Evolutionary conservation across 2,797 vertebrate species (phyloP).

Genomic region (Bufotes viridis): DNA sequence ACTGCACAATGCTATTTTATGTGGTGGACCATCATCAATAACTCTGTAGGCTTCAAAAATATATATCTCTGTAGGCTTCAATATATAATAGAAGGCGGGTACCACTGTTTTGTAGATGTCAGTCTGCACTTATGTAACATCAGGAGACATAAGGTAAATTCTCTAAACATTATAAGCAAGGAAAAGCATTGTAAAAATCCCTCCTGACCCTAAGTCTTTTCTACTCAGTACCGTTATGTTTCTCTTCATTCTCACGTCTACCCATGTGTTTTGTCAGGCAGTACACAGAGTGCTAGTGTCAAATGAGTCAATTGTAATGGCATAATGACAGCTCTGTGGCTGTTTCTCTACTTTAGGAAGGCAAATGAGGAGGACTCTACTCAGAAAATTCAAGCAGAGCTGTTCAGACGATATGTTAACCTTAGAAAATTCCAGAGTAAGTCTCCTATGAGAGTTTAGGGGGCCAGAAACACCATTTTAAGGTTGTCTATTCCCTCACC

Average conservation of each 20-base stretch:
- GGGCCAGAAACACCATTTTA: no score
- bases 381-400: no score
- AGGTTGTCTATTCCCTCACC: no score
- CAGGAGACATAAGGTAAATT: neutral
- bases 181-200: no score
- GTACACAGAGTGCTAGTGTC: neutral
- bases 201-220: neutral
- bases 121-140: neutral
- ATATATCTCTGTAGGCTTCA: no score
- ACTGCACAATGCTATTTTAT: no score
- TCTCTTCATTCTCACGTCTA: constrained; percentile 7
- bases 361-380: neutral
- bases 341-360: neutral
- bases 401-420: no score
- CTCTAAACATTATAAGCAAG: neutral
- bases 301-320: neutral
- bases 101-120: neutral
- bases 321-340: neutral
- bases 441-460: no score
- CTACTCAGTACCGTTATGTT: neutral
- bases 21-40: no score
- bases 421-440: neutral
- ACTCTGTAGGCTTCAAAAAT: no score
- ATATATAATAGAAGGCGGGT: no score
- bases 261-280: neutral